Evolutionary conservation across 2,113 vertebrate genomes (phyloP).

Genomic region (Elaphurus davidianus): DNA sequence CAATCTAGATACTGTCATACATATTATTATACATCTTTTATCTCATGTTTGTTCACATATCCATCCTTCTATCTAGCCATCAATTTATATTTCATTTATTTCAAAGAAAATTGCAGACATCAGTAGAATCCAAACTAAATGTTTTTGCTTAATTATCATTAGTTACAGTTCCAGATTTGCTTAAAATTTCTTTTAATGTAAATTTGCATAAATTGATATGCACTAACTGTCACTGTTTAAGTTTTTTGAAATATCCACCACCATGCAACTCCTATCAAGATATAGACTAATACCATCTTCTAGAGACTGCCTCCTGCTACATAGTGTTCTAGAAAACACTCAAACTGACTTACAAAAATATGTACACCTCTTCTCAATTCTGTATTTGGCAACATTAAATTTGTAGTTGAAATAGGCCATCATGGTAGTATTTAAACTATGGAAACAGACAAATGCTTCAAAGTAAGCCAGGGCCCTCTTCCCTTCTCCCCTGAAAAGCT

Average conservation of each 20-base stretch:
- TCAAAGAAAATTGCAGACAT: neutral
- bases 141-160: neutral
- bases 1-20: neutral
- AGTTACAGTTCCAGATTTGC: neutral
- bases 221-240: neutral
- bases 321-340: neutral
- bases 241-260: neutral
- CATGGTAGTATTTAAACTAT: neutral
- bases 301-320: neutral
- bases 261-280: neutral
- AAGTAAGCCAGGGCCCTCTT: neutral
- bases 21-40: neutral
- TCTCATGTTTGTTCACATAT: neutral
- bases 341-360: neutral
- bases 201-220: neutral
- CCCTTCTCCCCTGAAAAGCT: rapidly evolving
- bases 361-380: neutral
- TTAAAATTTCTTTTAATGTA: neutral
- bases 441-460: neutral
- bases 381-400: neutral
- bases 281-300: neutral
- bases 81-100: neutral
- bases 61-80: neutral
- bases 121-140: neutral
- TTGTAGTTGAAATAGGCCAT: neutral